Evolutionary conservation across 2,113 vertebrate species (phyloP).

Genomic region (Phaetusa simplex): DNA sequence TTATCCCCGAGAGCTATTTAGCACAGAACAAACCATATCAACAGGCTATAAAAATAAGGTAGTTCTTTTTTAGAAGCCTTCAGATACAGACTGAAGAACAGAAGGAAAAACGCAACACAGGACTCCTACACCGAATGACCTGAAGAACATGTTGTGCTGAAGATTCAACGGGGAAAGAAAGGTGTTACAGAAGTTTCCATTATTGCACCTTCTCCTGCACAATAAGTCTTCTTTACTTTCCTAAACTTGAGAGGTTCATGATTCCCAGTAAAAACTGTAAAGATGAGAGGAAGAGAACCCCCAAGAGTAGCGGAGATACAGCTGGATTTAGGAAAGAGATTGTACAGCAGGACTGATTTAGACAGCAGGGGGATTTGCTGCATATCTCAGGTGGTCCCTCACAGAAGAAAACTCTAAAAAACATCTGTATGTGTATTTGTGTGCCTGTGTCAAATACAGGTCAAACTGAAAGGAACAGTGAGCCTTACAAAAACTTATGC

Average conservation of each 20-base stretch:
- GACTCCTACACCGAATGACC: neutral
- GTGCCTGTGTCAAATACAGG: neutral
- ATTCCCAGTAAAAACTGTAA: neutral
- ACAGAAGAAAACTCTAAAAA: neutral
- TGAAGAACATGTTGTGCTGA: neutral
- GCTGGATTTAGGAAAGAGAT: neutral
- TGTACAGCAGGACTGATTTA: neutral
- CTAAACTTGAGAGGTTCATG: neutral
- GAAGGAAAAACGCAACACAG: neutral
- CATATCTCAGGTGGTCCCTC: neutral
- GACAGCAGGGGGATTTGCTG: neutral
- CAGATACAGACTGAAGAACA: neutral
- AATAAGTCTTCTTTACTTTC: neutral
- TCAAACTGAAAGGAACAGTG: neutral
- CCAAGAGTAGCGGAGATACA: fast-evolving
- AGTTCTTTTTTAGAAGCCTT: neutral
- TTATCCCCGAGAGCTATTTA: neutral
- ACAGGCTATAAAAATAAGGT: neutral
- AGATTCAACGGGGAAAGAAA: neutral
- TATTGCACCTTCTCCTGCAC: neutral
- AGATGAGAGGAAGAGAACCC: neutral
- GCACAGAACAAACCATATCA: neutral
- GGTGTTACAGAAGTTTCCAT: neutral
- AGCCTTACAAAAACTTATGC: neutral
- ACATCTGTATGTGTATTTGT: neutral